Percentiles rank a stretch among this genome's conserved stretches.
phyloP scores from a whole-genome alignment of 1,140 invertebrate genomes.

The Drosophila melanica region DNA sequence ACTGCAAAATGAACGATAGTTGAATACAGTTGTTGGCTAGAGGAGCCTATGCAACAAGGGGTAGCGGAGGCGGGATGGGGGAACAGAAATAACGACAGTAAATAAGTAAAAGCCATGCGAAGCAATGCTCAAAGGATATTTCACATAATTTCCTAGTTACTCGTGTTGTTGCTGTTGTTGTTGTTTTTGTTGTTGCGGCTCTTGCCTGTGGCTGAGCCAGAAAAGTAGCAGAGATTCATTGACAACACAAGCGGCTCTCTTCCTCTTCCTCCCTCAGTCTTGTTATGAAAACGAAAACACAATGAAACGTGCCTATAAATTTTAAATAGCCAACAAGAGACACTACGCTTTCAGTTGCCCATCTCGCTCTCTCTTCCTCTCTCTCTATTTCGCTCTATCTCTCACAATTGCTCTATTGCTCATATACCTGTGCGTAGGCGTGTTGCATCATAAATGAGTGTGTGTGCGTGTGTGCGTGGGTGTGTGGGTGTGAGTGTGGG shows the following conservation, averaged over 20 bases:
- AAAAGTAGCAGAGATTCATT: constrained; percentile 45
- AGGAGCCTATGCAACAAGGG: constrained; percentile 12
- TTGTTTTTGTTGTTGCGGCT: constrained; percentile 3
- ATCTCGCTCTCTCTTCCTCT: background rate
- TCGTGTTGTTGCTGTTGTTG: constrained; percentile 13
- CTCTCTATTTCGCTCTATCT: background rate
- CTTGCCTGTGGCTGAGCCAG: constrained; percentile 14
- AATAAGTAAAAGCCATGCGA: constrained; percentile 48
- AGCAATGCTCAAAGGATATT: constrained; percentile 48
- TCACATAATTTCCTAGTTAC: constrained; percentile 56
- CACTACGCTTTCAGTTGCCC: background rate
- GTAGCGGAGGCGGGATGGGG: background rate
- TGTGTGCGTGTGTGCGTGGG: constrained; percentile 2
- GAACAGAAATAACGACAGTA: constrained; percentile 17
- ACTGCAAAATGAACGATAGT: constrained; percentile 47
- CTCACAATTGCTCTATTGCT: background rate
- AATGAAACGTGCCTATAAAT: constrained; percentile 59
- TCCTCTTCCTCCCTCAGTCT: background rate
- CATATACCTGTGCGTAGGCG: background rate
- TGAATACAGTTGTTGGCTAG: constrained; percentile 26
- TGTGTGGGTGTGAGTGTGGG: constrained; percentile 14
- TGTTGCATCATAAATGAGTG: constrained; percentile 44
- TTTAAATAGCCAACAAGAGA: constrained; percentile 51
- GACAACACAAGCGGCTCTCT: constrained; percentile 4
- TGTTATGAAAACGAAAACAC: constrained; percentile 60